Conservation (phyloP, 1,140 invertebrate species). For the Drosophila lowei region DNA sequence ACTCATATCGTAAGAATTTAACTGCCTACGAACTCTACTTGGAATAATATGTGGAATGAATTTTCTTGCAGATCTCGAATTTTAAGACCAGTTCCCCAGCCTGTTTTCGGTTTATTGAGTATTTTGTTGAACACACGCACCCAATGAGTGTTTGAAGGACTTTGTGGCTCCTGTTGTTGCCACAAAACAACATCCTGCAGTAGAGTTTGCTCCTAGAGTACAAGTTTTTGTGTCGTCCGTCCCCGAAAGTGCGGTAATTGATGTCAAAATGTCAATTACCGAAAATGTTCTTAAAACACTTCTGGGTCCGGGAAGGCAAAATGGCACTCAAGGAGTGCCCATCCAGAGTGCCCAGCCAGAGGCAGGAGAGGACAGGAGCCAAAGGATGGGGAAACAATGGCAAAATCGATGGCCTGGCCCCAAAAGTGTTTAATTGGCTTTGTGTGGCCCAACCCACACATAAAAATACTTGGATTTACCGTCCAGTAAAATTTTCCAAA, state of each 20-base stretch:
- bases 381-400: too few species aligned
- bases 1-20: too few species aligned
- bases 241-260: constrained; percentile 62
- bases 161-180: too few species aligned
- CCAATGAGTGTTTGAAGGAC: not conserved
- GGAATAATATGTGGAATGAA: too few species aligned
- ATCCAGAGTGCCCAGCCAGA: constrained; percentile 12
- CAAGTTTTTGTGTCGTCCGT: too few species aligned
- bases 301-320: constrained; percentile 19
- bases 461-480: constrained; percentile 14
- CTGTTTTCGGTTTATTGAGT: not conserved
- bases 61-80: too few species aligned
- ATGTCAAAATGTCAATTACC: constrained; percentile 73
- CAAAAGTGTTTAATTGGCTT: constrained; percentile 57
- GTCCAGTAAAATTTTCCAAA: constrained; percentile 2
- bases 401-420: constrained; percentile 47
- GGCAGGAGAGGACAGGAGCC: constrained; percentile 1
- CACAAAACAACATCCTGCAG: too few species aligned
- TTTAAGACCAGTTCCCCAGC: too few species aligned
- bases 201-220: too few species aligned
- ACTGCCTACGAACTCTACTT: too few species aligned
- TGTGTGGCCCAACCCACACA: constrained; percentile 31
- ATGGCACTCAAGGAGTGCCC: constrained; percentile 14
- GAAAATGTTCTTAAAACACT: constrained; percentile 68
- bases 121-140: not conserved